phyloP scores from a whole-genome alignment of 2,797 vertebrate species.

The Bradypodion pumilum region DNA sequence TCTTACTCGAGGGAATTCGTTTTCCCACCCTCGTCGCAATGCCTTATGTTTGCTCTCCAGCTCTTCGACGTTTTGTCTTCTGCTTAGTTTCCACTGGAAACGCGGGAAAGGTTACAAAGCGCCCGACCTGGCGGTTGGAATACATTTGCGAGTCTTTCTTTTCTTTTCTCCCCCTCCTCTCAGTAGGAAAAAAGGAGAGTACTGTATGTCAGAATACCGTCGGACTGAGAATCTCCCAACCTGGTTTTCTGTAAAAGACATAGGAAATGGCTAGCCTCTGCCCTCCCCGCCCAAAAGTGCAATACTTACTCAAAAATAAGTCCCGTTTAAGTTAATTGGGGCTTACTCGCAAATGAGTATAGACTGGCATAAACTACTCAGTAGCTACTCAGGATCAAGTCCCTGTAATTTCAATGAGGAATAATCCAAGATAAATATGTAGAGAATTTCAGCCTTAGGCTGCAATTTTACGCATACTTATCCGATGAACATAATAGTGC shows the following conservation, averaged over 20 bases:
- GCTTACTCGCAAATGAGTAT: background rate
- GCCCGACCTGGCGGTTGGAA: background rate
- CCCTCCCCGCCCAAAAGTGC: too few species aligned
- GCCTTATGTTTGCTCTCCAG: constrained; percentile 5
- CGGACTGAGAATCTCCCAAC: background rate
- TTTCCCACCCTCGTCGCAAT: background rate
- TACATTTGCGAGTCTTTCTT: constrained; percentile 19
- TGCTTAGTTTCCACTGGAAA: constrained; percentile 31
- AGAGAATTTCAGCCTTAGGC: background rate
- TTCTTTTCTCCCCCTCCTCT: background rate
- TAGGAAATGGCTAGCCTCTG: background rate
- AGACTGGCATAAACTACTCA: background rate
- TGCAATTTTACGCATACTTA: background rate
- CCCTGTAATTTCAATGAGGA: background rate
- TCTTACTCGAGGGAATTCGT: background rate
- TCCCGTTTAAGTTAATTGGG: background rate
- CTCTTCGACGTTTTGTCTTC: constrained; percentile 24
- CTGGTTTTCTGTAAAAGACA: background rate
- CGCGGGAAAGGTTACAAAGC: constrained; percentile 1
- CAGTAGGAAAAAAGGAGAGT: background rate
- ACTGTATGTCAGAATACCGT: background rate
- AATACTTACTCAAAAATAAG: background rate
- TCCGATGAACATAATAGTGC: background rate
- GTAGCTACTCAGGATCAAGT: background rate
- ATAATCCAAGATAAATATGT: background rate